Evolutionary conservation across 2,797 vertebrate genomes (phyloP), one percentile per base, ranked within the genome.

Genomic region (Cuniculus paca): DNA sequence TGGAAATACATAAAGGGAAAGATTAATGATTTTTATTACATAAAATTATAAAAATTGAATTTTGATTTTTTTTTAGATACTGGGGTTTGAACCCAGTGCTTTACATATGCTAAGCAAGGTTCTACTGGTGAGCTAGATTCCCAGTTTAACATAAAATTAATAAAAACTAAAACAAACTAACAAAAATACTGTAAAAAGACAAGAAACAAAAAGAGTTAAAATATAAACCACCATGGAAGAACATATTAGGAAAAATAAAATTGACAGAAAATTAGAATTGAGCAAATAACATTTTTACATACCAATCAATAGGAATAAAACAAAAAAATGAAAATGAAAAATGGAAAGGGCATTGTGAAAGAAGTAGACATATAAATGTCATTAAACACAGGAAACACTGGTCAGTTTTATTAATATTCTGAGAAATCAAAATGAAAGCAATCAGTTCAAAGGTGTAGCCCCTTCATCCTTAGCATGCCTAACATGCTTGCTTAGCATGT

Each of bases 21-120:
- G n/a, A 63, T 56, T n/a, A 91, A 75, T 88, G 68, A n/a, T 74
- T 36, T 42, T 85, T 80, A 91, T 79, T 42, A 56, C 31, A 77
- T 52, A 19, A 68, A 81, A 84, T 48, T 39, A 39, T 34, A 70
- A 88, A 70, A 79, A 20, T 45, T 19, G 42, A 42, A 74, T 28
- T 74, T 45, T 45, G 42, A 28, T 24, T 24, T 39, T 17, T 74
- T 74, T 74, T 74, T 45, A 74, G 39, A 12, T 45, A 74, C 39
- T 74, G 70, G 42, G 12, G 5, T 45, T 16, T 28, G 42, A 74
- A 45, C 39, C 39, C 39, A 74, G 39, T 12, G 24, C 6, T 5
- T 45, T 26, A 3, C 11, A 72, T 39, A 45, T 14, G 42, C 39
- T 28, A 42, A 5, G 22, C 39, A 74, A 74, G 11, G 39, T 74